Evolutionary conservation across 2,797 vertebrate genomes (phyloP), one percentile per base, ranked within the genome.

Genomic region (Xenopus petersii): DNA sequence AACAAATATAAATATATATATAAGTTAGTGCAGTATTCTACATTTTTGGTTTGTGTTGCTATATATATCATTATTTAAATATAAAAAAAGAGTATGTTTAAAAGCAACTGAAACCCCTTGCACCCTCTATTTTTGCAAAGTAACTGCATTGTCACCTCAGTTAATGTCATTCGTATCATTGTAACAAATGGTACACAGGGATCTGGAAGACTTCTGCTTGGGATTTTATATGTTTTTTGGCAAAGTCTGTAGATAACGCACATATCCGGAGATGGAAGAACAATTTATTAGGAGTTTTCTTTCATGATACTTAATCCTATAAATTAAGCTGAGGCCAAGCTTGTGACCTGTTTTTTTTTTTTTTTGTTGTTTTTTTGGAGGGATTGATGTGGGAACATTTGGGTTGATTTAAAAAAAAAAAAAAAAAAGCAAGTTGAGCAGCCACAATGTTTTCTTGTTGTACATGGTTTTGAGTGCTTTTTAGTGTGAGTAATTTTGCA

Each of bases 141-240:
- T 49, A 11, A 49, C 13, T 2, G 15, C 5, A 36, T 54, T 54
- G 59, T 17, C 73, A 81, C 81, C 82, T 86, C 84, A 81, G 81
- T 81, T 80, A 80, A 80, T 86, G 80, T 81, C 81, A 21, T 21
- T 21, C 21, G 21, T 84, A 81, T 85, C 83, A 85, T 7, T 79
- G 81, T 84, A 82, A 83, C 80, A 81, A 82, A 84, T 82, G 80
- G 82, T 83, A 84, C 81, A 80, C 80, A 83, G 81, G 80, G 54
- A 15, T 83, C 67, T 83, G 84, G 83, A 80, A 54, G 7, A 84
- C 84, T 83, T 84, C 82, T 83, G 84, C 81, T 81, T 74, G 67
- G 60, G 80, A 80, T 80, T 81, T 71, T 78, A 69, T 86, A 81
- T 86, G 80, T 85, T 85, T 83, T 82, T 85, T 88, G 86, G 86